A percentile compares a stretch with the other conserved stretches of the same genome.
phyloP scores from a whole-genome alignment of 2,797 vertebrate genomes.

The Gymnoscopelus braueri region DNA sequence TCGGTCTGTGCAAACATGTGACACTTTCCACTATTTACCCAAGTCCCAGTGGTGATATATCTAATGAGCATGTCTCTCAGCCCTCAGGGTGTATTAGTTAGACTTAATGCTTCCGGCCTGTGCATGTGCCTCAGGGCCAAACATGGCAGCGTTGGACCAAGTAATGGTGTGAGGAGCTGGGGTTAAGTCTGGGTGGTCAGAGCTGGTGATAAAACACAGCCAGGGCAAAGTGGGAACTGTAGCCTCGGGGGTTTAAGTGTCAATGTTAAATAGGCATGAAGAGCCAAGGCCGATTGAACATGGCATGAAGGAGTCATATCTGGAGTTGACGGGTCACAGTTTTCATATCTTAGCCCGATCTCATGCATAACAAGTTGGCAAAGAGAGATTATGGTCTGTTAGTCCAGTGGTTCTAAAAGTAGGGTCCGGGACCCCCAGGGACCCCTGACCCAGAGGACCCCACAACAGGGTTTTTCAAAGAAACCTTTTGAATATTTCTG shows the following conservation, averaged over 20 bases:
- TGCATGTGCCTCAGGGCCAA: slow-evolving; percentile 52
- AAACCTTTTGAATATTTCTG: too few relatives aligned
- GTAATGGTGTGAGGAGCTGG: slow-evolving; percentile 56
- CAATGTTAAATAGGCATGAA: slow-evolving; percentile 51
- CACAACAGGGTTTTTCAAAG: too few relatives aligned
- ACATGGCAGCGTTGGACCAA: slow-evolving; percentile 61
- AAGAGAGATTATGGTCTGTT: neutral
- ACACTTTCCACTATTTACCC: slow-evolving; percentile 71
- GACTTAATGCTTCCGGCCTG: slow-evolving; percentile 77
- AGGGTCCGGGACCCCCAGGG: too few relatives aligned
- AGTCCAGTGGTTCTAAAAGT: too few relatives aligned
- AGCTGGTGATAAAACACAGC: slow-evolving; percentile 67
- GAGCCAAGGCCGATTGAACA: neutral
- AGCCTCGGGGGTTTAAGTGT: slow-evolving; percentile 49
- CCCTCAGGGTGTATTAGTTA: slow-evolving; percentile 72
- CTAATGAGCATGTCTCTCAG: slow-evolving; percentile 67
- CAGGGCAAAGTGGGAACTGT: slow-evolving; percentile 52
- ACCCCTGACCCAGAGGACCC: too few relatives aligned
- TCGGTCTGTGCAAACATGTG: slow-evolving; percentile 75
- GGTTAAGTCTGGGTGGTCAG: slow-evolving; percentile 78
- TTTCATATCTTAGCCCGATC: neutral
- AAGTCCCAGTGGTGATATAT: slow-evolving; percentile 56
- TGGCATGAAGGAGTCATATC: neutral
- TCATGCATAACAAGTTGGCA: neutral
- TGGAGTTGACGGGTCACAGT: neutral